A percentile compares a stretch with the other conserved stretches of the same genome.
phyloP scores from a whole-genome alignment of 2,113 vertebrate species.

The Antennarius striatus region DNA sequence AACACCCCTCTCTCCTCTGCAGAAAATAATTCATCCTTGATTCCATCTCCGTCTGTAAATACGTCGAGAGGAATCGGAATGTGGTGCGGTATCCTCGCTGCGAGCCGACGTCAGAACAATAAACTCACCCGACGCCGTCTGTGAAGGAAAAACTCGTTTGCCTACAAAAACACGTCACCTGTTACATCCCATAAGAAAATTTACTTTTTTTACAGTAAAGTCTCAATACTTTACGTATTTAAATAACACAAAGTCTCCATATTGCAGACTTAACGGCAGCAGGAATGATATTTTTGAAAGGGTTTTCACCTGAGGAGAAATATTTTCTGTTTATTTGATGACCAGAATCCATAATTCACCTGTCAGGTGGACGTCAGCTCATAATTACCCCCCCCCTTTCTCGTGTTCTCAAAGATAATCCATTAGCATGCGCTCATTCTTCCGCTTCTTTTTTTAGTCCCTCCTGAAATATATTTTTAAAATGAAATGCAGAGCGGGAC shows the following conservation, averaged over 20 bases:
- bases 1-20: slow-evolving; percentile 17
- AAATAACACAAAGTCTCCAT: not conserved
- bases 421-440: too few relatives aligned
- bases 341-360: not conserved
- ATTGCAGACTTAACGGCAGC: not conserved
- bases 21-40: slow-evolving; percentile 23
- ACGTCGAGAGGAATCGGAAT: slow-evolving; percentile 18
- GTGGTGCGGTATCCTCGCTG: slow-evolving; percentile 41
- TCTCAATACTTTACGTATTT: slow-evolving; percentile 1
- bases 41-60: slow-evolving; percentile 24
- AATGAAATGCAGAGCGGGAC: too few relatives aligned
- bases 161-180: slow-evolving; percentile 18
- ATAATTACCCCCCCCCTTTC: slow-evolving; percentile 1
- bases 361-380: slow-evolving; percentile 1
- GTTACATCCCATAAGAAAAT: slow-evolving; percentile 18
- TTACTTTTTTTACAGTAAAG: slow-evolving; percentile 1
- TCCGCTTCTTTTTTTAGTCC: too few relatives aligned
- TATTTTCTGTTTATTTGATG: slow-evolving; percentile 10
- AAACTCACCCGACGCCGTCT: not conserved
- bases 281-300: not conserved
- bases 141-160: not conserved
- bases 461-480: too few relatives aligned
- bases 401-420: not conserved
- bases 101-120: slow-evolving; percentile 50
- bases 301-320: slow-evolving; percentile 6